These are phyloP conservation scores for Erebia epiphron DNA, from an alignment of 2,888 invertebrate genomes.

Conservation along the genomic window DNA sequence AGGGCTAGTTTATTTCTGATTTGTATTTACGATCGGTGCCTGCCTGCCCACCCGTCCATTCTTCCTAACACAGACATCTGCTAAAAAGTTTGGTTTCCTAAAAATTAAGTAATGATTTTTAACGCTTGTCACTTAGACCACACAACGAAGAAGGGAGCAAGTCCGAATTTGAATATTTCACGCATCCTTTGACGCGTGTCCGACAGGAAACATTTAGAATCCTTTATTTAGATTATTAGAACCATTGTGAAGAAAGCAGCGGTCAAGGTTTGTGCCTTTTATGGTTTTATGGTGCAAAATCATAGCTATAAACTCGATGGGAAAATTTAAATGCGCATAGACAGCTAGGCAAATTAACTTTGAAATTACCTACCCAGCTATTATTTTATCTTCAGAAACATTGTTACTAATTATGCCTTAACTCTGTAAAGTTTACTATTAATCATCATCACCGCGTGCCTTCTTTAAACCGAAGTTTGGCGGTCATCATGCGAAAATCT, in stretches of 20 bases:
- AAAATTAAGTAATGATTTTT: background rate
- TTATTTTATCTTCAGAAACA: background rate
- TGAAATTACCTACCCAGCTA: background rate
- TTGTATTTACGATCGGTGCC: too few species aligned
- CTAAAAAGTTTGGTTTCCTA: too few species aligned
- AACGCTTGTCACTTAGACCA: constrained; percentile 17
- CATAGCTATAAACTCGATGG: constrained; percentile 12
- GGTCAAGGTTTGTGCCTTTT: constrained; percentile 60
- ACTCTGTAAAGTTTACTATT: too few species aligned
- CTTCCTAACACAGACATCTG: too few species aligned
- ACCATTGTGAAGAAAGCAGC: constrained; percentile 43
- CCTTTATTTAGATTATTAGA: constrained; percentile 56
- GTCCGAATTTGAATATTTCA: constrained; percentile 68
- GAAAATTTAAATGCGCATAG: constrained; percentile 2
- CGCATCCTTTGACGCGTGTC: constrained; percentile 61
- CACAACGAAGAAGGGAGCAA: constrained; percentile 37
- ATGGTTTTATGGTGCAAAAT: constrained; percentile 49
- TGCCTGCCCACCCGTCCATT: too few species aligned
- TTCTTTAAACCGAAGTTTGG: too few species aligned
- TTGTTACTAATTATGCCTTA: background rate
- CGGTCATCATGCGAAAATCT: too few species aligned
- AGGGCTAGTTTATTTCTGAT: too few species aligned
- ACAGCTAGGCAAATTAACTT: background rate
- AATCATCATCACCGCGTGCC: background rate
- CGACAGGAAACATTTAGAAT: constrained; percentile 50